Percentiles rank a stretch among this genome's conserved stretches.
Evolutionary conservation across 2,113 vertebrate species (phyloP).

Genomic region (Podarcis raffonei): DNA sequence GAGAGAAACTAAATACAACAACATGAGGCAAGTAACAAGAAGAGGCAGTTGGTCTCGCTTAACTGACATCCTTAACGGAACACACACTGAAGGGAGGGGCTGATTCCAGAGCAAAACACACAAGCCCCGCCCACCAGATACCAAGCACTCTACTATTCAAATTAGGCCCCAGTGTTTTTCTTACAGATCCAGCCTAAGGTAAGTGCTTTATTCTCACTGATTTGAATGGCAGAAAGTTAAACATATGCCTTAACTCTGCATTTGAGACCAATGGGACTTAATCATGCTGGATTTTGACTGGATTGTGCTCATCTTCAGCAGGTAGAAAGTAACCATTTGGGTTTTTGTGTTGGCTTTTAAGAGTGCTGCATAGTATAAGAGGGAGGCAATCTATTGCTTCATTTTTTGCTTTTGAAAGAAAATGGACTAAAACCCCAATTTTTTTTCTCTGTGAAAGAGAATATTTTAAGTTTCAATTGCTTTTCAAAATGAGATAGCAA

Average conservation of each 20-base stretch:
- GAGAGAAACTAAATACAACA: too few species aligned
- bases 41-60: too few species aligned
- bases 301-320: background rate
- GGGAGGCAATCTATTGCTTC: background rate
- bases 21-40: too few species aligned
- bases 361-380: fast-evolving
- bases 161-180: too few species aligned
- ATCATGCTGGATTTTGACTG: background rate
- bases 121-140: too few species aligned
- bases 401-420: background rate
- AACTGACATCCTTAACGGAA: too few species aligned
- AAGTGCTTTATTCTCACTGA: background rate
- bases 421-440: background rate
- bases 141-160: too few species aligned
- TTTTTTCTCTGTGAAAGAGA: background rate
- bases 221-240: background rate
- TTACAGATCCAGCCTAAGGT: background rate
- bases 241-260: background rate
- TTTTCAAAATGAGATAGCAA: background rate
- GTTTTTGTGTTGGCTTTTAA: conserved; percentile 25
- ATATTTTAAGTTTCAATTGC: background rate
- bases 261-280: background rate
- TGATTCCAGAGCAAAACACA: too few species aligned
- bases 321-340: background rate
- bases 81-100: too few species aligned